Conservation (phyloP, 2,113 vertebrate species). For the Limanda limanda region DNA sequence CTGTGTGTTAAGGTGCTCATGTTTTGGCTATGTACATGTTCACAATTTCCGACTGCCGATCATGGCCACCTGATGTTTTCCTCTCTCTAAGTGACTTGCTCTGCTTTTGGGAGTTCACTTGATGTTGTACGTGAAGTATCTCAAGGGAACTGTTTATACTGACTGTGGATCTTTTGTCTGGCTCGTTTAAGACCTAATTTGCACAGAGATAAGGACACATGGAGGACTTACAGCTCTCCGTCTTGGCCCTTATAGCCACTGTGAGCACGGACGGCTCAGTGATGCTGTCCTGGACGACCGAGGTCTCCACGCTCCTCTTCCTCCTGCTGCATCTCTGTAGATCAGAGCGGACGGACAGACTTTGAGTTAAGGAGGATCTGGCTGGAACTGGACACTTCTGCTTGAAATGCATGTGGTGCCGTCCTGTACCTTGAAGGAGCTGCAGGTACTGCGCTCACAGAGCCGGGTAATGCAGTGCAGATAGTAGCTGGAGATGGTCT, state of each 20-base stretch:
- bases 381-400: conserved; percentile 14
- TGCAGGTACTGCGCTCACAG: conserved; percentile 76
- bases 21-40: background rate
- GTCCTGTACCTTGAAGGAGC: conserved; percentile 68
- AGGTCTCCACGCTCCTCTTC: conserved; percentile 40
- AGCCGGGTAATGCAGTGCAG: conserved; percentile 80
- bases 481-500: conserved; percentile 80
- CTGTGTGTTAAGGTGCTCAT: background rate
- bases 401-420: conserved; percentile 22
- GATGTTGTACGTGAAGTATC: no score
- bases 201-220: background rate
- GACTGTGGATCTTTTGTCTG: no score
- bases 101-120: no score
- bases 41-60: no score
- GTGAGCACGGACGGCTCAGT: conserved; percentile 69
- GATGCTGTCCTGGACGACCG: conserved; percentile 48
- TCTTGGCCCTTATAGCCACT: conserved; percentile 59
- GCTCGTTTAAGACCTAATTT: no score
- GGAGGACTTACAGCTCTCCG: conserved; percentile 58
- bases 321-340: conserved; percentile 68
- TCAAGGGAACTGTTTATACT: no score
- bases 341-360: conserved; percentile 25
- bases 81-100: no score
- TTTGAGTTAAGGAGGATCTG: background rate
- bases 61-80: no score